Conservation (phyloP, 2,113 vertebrate species). For the Chloroceryle aenea region DNA sequence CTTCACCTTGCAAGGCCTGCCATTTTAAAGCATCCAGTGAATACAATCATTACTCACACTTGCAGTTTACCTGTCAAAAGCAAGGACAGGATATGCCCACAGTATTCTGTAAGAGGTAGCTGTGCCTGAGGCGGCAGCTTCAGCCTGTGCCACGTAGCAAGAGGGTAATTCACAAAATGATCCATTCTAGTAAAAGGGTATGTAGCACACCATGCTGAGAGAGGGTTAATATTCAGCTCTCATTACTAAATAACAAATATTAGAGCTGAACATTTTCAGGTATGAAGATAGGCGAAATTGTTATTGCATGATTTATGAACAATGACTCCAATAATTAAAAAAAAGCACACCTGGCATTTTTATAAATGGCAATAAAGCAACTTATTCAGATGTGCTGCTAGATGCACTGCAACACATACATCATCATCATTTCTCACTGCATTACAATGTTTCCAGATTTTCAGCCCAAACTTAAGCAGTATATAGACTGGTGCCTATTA, state of each 20-base stretch:
- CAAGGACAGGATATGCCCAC: not conserved
- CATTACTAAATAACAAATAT: not conserved
- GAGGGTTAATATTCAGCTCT: not conserved
- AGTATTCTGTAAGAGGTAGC: not conserved
- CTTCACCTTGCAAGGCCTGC: not conserved
- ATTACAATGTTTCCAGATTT: not conserved
- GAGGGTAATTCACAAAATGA: not conserved
- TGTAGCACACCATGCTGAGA: not conserved
- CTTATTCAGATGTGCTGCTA: not conserved
- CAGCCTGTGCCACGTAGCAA: not conserved
- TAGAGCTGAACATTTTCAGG: not conserved
- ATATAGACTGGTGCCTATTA: not conserved
- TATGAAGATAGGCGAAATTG: not conserved
- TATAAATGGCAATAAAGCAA: not conserved
- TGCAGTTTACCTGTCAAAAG: not conserved
- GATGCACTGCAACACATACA: not conserved
- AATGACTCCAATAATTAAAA: not conserved
- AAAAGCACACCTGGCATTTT: not conserved
- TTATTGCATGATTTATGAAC: not conserved
- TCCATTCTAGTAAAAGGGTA: not conserved
- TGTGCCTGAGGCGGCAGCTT: not conserved
- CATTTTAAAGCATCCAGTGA: not conserved
- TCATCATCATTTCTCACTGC: not conserved
- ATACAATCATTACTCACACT: no score
- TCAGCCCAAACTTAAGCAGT: not conserved